phyloP scores from a whole-genome alignment of 1,140 invertebrate genomes.

The Maconellicoccus hirsutus region DNA sequence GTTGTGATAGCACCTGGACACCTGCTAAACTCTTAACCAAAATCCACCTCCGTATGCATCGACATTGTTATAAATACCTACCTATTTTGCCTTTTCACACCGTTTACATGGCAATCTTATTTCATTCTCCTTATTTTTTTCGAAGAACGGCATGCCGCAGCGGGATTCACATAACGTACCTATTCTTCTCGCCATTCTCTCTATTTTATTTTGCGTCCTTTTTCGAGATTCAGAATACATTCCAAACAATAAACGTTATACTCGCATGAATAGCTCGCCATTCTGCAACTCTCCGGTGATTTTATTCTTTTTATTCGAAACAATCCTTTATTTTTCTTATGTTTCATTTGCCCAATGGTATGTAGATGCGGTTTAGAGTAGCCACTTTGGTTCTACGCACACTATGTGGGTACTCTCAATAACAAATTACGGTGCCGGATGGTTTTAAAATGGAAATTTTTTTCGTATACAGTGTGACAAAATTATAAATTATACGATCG shows the following conservation, averaged over 20 bases:
- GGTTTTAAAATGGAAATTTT: too few relatives aligned
- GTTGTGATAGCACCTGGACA: not conserved
- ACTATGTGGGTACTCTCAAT: not conserved
- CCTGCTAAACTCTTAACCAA: not conserved
- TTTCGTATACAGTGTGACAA: not conserved
- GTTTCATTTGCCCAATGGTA: not conserved
- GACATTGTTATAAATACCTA: not conserved
- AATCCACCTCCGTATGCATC: not conserved
- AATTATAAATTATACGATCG: not conserved
- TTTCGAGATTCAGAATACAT: not conserved
- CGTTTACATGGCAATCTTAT: constrained; percentile 3
- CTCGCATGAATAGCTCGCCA: not conserved
- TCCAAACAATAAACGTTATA: not conserved
- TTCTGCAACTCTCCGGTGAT: constrained; percentile 2
- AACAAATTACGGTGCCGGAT: too few relatives aligned
- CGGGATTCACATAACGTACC: not conserved
- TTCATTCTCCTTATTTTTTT: not conserved
- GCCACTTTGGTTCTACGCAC: not conserved
- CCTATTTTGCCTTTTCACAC: constrained; percentile 3
- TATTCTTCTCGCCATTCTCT: not conserved
- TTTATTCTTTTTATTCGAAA: not conserved
- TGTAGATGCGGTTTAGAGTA: not conserved
- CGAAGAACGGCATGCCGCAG: not conserved
- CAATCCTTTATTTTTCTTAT: not conserved
- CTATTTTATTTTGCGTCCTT: not conserved